phyloP scores from a whole-genome alignment of 2,797 vertebrate species.

The Avahi laniger region DNA sequence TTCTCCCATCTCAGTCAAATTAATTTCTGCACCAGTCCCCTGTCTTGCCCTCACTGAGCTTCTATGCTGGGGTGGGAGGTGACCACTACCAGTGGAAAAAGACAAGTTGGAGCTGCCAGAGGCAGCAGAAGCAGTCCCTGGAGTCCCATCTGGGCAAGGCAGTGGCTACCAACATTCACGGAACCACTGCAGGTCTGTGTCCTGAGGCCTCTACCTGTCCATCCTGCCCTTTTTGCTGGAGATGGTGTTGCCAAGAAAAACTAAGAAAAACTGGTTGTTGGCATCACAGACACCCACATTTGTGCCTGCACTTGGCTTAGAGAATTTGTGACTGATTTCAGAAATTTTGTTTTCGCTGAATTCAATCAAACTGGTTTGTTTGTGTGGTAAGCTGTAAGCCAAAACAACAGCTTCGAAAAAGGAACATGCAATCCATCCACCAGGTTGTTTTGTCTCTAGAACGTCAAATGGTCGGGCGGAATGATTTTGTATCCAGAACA shows the following conservation, averaged over 20 bases:
- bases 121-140: not conserved
- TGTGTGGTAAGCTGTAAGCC: not conserved
- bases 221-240: not conserved
- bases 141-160: too few relatives aligned
- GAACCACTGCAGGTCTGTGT: not conserved
- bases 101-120: not conserved
- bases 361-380: constrained; percentile 21
- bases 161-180: not conserved
- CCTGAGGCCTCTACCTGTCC: not conserved
- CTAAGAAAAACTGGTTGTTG: not conserved
- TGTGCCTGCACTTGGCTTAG: constrained; percentile 6
- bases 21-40: not conserved
- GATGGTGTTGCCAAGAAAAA: not conserved
- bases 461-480: not conserved
- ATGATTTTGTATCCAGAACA: not conserved
- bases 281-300: not conserved
- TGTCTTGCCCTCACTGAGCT: not conserved
- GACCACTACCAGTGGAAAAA: not conserved
- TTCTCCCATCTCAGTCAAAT: not conserved
- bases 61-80: not conserved
- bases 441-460: not conserved
- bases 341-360: constrained; percentile 10
- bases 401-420: not conserved
- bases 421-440: not conserved
- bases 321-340: constrained; percentile 23